A percentile compares a stretch with the other conserved stretches of the same genome.
phyloP scores from a whole-genome alignment of 2,888 invertebrate species.

The Anticlea derivata region DNA sequence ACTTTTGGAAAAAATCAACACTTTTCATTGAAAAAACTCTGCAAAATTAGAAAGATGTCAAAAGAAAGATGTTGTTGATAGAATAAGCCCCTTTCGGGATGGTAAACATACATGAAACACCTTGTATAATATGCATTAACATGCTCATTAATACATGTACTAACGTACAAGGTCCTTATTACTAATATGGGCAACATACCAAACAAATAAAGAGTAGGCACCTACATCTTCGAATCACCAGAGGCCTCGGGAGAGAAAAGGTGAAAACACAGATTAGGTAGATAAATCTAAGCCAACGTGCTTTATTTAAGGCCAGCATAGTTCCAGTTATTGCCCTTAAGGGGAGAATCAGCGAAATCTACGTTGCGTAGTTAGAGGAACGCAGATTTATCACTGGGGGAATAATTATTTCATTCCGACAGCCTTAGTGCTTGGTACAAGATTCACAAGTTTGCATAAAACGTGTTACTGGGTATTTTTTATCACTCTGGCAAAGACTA shows the following conservation, averaged over 20 bases:
- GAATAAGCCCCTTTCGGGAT: no score
- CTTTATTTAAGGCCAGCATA: conserved; percentile 19
- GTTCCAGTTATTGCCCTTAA: conserved; percentile 23
- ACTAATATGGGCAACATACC: no score
- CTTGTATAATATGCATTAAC: no score
- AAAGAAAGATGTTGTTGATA: no score
- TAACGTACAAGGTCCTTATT: no score
- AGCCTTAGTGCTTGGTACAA: conserved; percentile 10
- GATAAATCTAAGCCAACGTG: conserved; percentile 16
- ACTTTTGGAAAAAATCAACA: no score
- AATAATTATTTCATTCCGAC: conserved; percentile 14
- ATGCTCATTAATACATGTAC: no score
- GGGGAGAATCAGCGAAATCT: conserved; percentile 18
- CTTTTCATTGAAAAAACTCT: no score
- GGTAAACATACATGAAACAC: no score
- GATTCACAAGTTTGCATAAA: not conserved
- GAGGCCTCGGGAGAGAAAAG: not conserved
- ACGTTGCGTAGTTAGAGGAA: conserved; percentile 5
- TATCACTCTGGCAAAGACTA: no score
- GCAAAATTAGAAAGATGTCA: no score
- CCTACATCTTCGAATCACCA: not conserved
- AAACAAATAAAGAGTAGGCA: not conserved
- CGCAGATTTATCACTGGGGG: conserved; percentile 14
- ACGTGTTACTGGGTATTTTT: no score
- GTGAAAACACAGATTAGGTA: conserved; percentile 12